Conservation (phyloP, 2,797 vertebrate species). For the Apogon hyalosoma region DNA sequence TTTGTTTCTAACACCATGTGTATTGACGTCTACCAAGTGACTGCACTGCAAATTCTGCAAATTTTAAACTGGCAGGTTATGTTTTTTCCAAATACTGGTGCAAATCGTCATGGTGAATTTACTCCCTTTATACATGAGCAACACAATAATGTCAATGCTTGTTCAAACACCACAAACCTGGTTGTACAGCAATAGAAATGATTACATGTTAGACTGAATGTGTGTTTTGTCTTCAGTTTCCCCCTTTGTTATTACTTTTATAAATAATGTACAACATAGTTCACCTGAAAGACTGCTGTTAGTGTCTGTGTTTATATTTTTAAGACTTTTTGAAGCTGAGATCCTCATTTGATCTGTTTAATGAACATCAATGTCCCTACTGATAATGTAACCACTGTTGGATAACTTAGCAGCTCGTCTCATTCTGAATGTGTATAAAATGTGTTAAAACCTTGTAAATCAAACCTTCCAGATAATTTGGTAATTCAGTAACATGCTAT, state of each 20-base stretch:
- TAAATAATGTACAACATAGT: background rate
- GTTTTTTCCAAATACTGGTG: slow-evolving; percentile 17
- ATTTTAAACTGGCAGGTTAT: background rate
- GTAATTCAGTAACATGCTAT: slow-evolving; percentile 19
- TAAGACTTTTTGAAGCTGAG: background rate
- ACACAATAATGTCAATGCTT: slow-evolving; percentile 29
- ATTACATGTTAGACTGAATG: slow-evolving; percentile 9
- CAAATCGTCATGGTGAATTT: slow-evolving; percentile 20
- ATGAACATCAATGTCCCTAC: slow-evolving; percentile 26
- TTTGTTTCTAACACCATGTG: slow-evolving; percentile 17
- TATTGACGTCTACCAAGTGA: slow-evolving; percentile 21
- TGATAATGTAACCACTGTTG: slow-evolving; percentile 37
- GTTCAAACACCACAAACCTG: slow-evolving; percentile 18
- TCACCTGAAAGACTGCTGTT: slow-evolving; percentile 18
- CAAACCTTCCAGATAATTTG: slow-evolving; percentile 16
- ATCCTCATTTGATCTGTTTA: slow-evolving; percentile 11
- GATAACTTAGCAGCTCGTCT: slow-evolving; percentile 31
- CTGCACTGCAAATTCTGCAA: slow-evolving; percentile 41
- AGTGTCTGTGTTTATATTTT: slow-evolving; percentile 12
- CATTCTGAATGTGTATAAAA: slow-evolving; percentile 5
- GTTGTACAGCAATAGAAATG: slow-evolving; percentile 51
- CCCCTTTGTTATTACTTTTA: slow-evolving; percentile 10
- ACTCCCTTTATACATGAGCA: slow-evolving; percentile 35
- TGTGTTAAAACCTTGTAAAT: slow-evolving; percentile 4
- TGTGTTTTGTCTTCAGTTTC: slow-evolving; percentile 32